Evolutionary conservation across 2,113 vertebrate species (phyloP).

Genomic region (Fukomys damarensis): DNA sequence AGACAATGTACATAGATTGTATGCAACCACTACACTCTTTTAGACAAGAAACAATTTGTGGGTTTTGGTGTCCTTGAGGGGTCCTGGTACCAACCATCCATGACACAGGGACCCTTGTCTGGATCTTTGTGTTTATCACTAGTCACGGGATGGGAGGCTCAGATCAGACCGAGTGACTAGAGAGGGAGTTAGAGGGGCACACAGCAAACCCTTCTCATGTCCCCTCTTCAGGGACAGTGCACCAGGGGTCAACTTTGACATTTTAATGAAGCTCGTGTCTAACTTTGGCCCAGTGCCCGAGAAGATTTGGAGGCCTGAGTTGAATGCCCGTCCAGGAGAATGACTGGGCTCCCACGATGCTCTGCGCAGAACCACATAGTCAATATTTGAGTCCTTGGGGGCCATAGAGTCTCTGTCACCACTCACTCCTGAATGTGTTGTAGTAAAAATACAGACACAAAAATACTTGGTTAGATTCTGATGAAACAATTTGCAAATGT

Average conservation of each 20-base stretch:
- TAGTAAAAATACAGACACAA: fast-evolving
- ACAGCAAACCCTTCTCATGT: fast-evolving
- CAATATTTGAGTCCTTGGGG: no score
- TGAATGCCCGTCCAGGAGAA: background rate
- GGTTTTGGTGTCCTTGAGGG: background rate
- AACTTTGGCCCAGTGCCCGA: background rate
- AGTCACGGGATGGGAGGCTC: background rate
- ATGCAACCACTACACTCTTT: background rate
- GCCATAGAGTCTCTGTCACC: fast-evolving
- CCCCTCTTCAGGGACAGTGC: fast-evolving
- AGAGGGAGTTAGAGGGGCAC: background rate
- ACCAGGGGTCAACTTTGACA: no score
- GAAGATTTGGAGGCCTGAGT: background rate
- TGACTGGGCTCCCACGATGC: no score
- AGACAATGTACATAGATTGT: background rate
- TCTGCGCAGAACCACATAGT: background rate
- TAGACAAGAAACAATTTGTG: background rate
- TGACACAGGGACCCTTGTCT: background rate
- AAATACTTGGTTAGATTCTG: fast-evolving
- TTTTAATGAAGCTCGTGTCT: background rate
- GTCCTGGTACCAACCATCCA: background rate
- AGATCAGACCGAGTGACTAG: background rate
- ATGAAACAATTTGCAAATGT: background rate
- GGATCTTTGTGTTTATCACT: background rate
- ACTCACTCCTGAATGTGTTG: fast-evolving